Conservation (phyloP, 2,888 invertebrate genomes). For the Anodontia alba region DNA sequence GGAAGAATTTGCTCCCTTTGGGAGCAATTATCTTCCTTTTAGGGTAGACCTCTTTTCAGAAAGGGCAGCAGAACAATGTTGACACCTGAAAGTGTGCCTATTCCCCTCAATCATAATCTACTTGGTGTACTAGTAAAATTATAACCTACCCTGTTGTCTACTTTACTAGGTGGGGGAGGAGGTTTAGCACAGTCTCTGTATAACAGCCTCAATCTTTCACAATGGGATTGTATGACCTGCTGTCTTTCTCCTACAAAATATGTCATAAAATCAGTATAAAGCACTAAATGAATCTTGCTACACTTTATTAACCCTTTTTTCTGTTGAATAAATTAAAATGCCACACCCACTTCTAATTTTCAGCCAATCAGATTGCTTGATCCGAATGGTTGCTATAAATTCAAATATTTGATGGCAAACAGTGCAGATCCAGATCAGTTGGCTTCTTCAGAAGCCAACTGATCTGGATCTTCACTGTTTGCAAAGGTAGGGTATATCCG, state of each 20-base stretch:
- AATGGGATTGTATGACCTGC: conserved; percentile 80
- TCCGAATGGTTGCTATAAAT: no score
- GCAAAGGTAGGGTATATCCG: no score
- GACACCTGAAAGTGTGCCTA: no score
- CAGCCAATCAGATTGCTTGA: no score
- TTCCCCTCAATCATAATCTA: no score
- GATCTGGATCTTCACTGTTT: not conserved
- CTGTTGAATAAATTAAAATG: no score
- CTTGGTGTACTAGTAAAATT: no score
- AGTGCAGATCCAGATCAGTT: not conserved
- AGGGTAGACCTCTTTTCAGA: no score
- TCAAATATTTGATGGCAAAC: not conserved
- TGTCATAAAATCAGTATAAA: not conserved
- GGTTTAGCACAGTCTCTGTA: conserved; percentile 85
- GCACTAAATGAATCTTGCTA: not conserved
- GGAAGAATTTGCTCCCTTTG: no score
- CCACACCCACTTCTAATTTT: no score
- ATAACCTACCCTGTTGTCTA: conserved; percentile 74
- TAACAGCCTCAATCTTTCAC: conserved; percentile 82
- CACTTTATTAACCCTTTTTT: not conserved
- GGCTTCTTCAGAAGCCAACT: not conserved
- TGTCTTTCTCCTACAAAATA: conserved; percentile 72
- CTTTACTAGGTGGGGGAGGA: conserved; percentile 83
- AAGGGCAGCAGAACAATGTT: no score
- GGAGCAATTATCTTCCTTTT: no score